Conservation (phyloP, 2,797 vertebrate species). For the Knipowitschia caucasica region DNA sequence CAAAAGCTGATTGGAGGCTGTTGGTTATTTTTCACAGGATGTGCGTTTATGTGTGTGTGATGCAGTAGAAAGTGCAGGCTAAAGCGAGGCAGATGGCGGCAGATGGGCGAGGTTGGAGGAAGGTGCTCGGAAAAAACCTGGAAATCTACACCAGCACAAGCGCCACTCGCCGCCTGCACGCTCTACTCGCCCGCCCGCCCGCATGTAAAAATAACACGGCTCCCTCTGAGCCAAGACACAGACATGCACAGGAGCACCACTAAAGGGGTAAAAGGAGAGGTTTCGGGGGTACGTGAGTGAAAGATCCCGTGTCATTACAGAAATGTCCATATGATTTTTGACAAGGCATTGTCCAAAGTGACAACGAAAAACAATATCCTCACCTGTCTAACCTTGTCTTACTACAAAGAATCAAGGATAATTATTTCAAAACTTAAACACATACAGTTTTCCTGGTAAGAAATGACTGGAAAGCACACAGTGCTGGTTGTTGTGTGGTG, state of each 20-base stretch:
- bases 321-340: conserved; percentile 52
- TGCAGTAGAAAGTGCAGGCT: conserved; percentile 97
- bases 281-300: conserved; percentile 67
- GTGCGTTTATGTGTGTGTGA: conserved; percentile 82
- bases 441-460: no score
- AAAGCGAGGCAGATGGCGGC: conserved; percentile 99
- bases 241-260: conserved; percentile 84
- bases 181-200: conserved; percentile 80
- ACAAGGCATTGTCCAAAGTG: conserved; percentile 16
- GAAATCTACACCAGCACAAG: conserved; percentile 90
- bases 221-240: conserved; percentile 89
- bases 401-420: neutral
- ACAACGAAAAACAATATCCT: neutral
- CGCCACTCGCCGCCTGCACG: conserved; percentile 68
- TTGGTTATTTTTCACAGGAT: conserved; percentile 99
- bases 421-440: no score
- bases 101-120: conserved; percentile 99
- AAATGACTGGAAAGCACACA: neutral
- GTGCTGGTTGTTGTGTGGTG: conserved; percentile 20
- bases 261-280: conserved; percentile 62
- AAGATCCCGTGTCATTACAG: conserved; percentile 55
- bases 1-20: conserved; percentile 97
- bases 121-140: conserved; percentile 95
- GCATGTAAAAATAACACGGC: conserved; percentile 97
- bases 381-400: neutral